Evolutionary conservation across 2,888 invertebrate genomes (phyloP), one percentile per base, ranked within the genome.

Genomic region (Cephus pulcher): DNA sequence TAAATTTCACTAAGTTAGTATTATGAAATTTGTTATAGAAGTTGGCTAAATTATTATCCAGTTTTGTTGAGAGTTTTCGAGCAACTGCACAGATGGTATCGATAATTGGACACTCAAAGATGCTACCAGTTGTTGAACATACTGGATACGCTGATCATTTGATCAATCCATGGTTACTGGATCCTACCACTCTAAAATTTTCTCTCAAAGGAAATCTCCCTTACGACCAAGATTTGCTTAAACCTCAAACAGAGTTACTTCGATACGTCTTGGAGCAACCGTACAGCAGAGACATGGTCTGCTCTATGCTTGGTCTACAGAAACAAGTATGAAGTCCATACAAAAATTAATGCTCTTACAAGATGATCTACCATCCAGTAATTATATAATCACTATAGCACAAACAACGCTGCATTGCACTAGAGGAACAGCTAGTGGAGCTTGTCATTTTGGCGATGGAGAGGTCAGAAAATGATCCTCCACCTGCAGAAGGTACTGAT

Each of bases 31-130:
- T 78, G 76, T 93, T 93, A 76, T 90, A 96, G 96, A 96, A 96
- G 93, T 92, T 99, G 73, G 96, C 98, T 56, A 95, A 95, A 88
- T 92, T 98, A 35, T 94, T 99, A 88, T 96, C 97, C 3, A 95
- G 95, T 89, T 98, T 98, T 91, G 96, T 98, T 4, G 97, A 98
- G 90, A 97, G 97, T 92, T 99, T 99, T 91, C 95, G 97, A 82
- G 95, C 96, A 23, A 96, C 97, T 80, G 98, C 98, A 0, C 98
- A 99, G 93, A 98, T 99, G 97, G 97, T 98, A 0, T 97, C 98
- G 0, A 97, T 98, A 78, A 95, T 97, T 83, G 97, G 97, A 0
- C 96, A 98, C 86, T 95, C 97, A 0, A 95, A 96, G 88, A 96
- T 99, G 96, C 92, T 98, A 76, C 99, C 99, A 0, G 97, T 99